Evolutionary conservation across 2,888 invertebrate genomes (phyloP).

Genomic region (Erpobdella octoculata): DNA sequence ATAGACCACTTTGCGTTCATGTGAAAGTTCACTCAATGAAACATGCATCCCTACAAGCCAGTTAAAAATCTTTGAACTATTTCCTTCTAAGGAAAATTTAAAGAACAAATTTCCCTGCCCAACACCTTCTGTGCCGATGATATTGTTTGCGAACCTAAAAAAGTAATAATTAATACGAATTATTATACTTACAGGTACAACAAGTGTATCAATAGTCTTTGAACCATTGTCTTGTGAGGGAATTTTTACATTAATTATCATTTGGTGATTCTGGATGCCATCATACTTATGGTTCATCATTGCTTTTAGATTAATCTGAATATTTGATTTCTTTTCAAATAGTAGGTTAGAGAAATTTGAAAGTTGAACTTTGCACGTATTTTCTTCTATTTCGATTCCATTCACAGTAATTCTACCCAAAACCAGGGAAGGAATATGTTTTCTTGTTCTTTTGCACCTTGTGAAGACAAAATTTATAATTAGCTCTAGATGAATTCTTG

Average conservation of each 20-base stretch:
- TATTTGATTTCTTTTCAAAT: not conserved
- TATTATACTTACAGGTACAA: constrained; percentile 7
- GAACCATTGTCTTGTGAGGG: not conserved
- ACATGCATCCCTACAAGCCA: too few species aligned
- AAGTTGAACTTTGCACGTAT: not conserved
- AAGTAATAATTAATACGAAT: not conserved
- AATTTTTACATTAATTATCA: not conserved
- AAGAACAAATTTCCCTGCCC: too few species aligned
- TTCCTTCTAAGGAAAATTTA: too few species aligned
- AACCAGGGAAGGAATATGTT: not conserved
- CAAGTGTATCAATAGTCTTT: constrained; percentile 3
- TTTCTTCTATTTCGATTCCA: not conserved
- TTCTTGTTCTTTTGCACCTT: not conserved
- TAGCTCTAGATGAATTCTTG: not conserved
- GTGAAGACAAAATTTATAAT: not conserved
- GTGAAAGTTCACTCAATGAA: too few species aligned
- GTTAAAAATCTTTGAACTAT: too few species aligned
- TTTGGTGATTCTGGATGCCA: constrained; percentile 4
- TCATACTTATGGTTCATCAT: constrained; percentile 16
- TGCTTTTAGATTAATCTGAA: constrained; percentile 6
- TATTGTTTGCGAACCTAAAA: not conserved
- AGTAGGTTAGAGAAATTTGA: constrained; percentile 7
- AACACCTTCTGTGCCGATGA: too few species aligned
- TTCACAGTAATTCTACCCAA: constrained; percentile 1
- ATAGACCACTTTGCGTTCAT: too few species aligned